Base-by-base conservation (phyloP, 1,140 invertebrate genomes). In the Drosophila varians region DNA sequence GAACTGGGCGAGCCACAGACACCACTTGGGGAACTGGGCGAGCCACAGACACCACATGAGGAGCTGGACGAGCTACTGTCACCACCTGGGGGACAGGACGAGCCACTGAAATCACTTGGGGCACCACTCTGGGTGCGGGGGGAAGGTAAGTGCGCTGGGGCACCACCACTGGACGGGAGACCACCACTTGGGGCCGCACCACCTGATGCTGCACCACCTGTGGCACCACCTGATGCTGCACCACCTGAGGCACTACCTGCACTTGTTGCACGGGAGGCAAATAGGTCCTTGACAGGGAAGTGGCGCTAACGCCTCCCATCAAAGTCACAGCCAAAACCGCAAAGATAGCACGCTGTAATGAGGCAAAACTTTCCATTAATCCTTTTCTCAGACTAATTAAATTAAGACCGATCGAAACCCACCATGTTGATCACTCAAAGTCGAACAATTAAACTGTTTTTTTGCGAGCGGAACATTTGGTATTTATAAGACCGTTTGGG, bases 341-440 rank as follows among this genome's bases (percentile, higher is more conserved):
- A 14, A 55, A 34, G 4, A 64, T 25, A 11, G 34, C 23, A 25
- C 43, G 68, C 77, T 82, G 53, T 0, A 19, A 31, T 9, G n/a
- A 19, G 8, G 34, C 26, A 18, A 26, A 42, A 19, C 7, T 49
- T 40, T 23, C 9, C 34, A 28, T 57, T 36, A 31, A 7, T 42
- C 14, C 45, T 34, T 16, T 7, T 16, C 4, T n/a, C 12, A 1
- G 1, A 14, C 11, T 16, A 25, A 7, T 6, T 21, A 16, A 36
- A 47, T 47, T 11, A 3, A 23, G 14, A 26, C 23, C 49, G 70
- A 55, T 48, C 14, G 12, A 23, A 53, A 71, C 77, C 60, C 40
- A 82, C 77, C 77, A 82, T 82, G 77, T 77, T 82, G 77, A 60
- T 82, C 79, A 38, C 36, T 46, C 46, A 49, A 74, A 62, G 56